These are phyloP conservation scores for Anoplophora glabripennis DNA, from an alignment of 1,140 invertebrate genomes.

Conservation along the genomic window DNA sequence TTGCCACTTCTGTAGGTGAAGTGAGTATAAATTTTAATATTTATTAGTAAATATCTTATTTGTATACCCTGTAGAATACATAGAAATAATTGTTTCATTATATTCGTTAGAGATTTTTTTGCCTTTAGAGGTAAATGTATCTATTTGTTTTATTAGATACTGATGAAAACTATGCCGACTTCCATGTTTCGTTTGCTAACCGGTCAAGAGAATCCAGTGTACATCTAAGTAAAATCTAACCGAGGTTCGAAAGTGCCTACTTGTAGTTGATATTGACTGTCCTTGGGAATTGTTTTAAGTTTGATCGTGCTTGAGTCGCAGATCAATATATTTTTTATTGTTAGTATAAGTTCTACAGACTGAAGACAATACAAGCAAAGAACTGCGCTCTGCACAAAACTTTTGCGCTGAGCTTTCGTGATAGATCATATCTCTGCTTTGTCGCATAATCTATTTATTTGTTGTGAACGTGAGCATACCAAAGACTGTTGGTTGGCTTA, in stretches of 20 bases:
- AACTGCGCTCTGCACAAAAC: slow-evolving; percentile 44
- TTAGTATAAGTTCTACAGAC: slow-evolving; percentile 49
- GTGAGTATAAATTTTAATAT: slow-evolving; percentile 54
- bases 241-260: slow-evolving; percentile 50
- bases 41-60: background rate
- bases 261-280: slow-evolving; percentile 48
- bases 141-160: slow-evolving; percentile 67
- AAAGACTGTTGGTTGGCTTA: slow-evolving; percentile 44
- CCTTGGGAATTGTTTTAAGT: slow-evolving; percentile 45
- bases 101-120: slow-evolving; percentile 2
- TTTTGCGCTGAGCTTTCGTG: slow-evolving; percentile 44
- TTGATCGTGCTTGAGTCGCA: slow-evolving; percentile 46
- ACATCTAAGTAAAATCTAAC: slow-evolving; percentile 71
- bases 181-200: slow-evolving; percentile 99
- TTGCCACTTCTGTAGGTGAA: slow-evolving; percentile 98
- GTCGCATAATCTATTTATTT: slow-evolving; percentile 42
- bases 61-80: too few species aligned
- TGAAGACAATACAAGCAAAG: slow-evolving; percentile 49
- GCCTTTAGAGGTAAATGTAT: background rate
- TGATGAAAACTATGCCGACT: slow-evolving; percentile 99
- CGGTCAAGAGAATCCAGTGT: slow-evolving; percentile 98
- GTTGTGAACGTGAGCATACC: slow-evolving; percentile 43
- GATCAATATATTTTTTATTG: slow-evolving; percentile 50
- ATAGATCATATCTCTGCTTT: slow-evolving; percentile 48
- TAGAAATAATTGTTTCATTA: too few species aligned